Evolutionary conservation across 2,888 invertebrate species (phyloP), one percentile per base, ranked within the genome.

Genomic region (Octonoba sinensis): DNA sequence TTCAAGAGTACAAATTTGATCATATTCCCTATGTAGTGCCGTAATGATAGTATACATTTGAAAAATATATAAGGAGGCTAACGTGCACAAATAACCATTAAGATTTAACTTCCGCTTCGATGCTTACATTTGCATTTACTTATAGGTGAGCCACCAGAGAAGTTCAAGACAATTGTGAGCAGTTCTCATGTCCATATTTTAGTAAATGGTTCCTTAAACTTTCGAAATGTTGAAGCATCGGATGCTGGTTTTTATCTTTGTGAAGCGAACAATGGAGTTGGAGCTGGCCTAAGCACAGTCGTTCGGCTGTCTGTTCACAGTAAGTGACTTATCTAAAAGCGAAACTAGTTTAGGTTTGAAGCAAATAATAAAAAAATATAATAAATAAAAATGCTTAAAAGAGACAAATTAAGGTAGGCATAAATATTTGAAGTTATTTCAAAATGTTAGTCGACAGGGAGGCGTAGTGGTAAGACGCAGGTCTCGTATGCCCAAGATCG

Each of bases 201-300:
- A 64, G 96, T 96, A 89, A 97, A 98, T 88, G 98, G 97, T 85
- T 96, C 96, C 72, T 91, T 98, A 82, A 92, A 93, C 76, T 94
- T 98, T 87, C 92, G 93, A 86, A 95, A 96, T 87, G 96, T 97
- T 85, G 94, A 95, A 88, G 96, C 96, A 90, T 93, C 93, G n/a
- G 96, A 97, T 88, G 95, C 96, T 90, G 97, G 97, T 22, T 96
- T 96, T 88, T 97, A 97, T 89, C 62, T 86, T 24, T 86, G 86
- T 56, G 85, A 86, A 67, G 86, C 86, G 13, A 85, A 84, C 56
- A 86, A 86, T 75, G 85, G 85, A 18, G 84, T 86, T 15, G 85
- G 85, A 44, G 62, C 85, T 15, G 85, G 85, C 18, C 56, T 86
- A 3, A 85, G 85, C 36, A 83, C 83, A 36, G 84, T 86, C 16